phyloP scores from a whole-genome alignment of 2,797 vertebrate genomes.

The Phoeniculus purpureus region DNA sequence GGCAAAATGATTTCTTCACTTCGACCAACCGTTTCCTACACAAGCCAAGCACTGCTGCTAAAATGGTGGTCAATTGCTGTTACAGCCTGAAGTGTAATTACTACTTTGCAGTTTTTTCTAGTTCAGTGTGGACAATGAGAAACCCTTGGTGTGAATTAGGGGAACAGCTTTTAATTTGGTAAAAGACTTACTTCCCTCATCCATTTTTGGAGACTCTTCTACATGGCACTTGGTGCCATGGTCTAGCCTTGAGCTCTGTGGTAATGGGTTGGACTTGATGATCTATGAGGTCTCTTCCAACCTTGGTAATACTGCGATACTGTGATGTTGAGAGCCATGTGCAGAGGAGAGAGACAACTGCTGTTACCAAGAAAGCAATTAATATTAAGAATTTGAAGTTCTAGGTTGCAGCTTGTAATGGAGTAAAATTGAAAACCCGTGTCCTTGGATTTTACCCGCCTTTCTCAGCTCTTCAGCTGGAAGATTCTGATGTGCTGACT shows the following conservation, averaged over 20 bases:
- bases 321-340: fast-evolving
- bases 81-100: background rate
- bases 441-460: background rate
- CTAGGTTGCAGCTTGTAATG: background rate
- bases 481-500: background rate
- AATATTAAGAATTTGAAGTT: background rate
- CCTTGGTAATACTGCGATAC: too few relatives aligned
- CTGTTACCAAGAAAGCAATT: background rate
- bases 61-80: background rate
- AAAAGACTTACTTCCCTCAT: background rate
- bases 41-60: background rate
- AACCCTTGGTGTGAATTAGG: background rate
- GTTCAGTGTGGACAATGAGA: background rate
- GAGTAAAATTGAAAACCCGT: background rate
- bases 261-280: too few relatives aligned
- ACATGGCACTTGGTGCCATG: too few relatives aligned
- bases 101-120: background rate
- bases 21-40: background rate
- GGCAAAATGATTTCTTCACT: background rate
- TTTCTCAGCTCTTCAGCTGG: background rate
- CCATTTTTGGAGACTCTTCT: background rate
- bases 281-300: too few relatives aligned
- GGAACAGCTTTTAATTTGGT: background rate
- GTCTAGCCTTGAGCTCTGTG: too few relatives aligned
- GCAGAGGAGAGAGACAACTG: background rate